Base-by-base conservation (phyloP, 2,113 vertebrate genomes). In the Polypterus senegalus region DNA sequence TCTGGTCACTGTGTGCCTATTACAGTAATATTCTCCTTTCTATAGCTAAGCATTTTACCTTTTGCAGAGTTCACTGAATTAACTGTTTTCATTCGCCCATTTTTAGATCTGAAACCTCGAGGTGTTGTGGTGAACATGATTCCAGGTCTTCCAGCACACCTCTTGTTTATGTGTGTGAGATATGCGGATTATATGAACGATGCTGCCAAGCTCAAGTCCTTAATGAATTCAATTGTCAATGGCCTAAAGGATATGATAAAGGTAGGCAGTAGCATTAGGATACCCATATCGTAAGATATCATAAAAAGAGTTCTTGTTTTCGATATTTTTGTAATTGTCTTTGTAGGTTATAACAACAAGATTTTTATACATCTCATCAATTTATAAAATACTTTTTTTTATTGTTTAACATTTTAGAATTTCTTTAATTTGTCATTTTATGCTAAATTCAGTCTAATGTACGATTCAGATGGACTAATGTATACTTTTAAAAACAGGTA, bases 91-190 rank as follows among this genome's bases (percentile, higher is more conserved):
- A 27, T 27, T 27, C 27, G 2, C 27, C 27, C 27, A 27, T 27
- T 27, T 27, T 27, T 77, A 98, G 96, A 92, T 59, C 71, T 98
- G 73, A 97, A 91, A 69, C 93, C 93, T 5, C 90, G 85, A 3
- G 93, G 94, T 3, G 94, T 98, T 70, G 94, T 86, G 51, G 92
- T 98, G 3, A 94, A 86, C 63, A 90, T 95, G 90, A 90, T 98
- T 7, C 94, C 94, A 0, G 85, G 82, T 48, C 81, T 98, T 60
- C 89, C 91, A 0, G 88, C 96, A 47, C 85, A 91, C 77, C 81
- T 98, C 73, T 83, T 98, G 1, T 93, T 97, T 79, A 97, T 98
- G 96, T 98, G 94, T 58, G 70, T 97, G 48, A 89, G 96, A 48
- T 92, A 96, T 0, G 84, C 87, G 0, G 96, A 98, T 75, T 93